A percentile compares a stretch with the other conserved stretches of the same genome.
These are phyloP conservation scores for Chloromyia formosa DNA, from an alignment of 2,888 invertebrate genomes.

Conservation along the genomic window DNA sequence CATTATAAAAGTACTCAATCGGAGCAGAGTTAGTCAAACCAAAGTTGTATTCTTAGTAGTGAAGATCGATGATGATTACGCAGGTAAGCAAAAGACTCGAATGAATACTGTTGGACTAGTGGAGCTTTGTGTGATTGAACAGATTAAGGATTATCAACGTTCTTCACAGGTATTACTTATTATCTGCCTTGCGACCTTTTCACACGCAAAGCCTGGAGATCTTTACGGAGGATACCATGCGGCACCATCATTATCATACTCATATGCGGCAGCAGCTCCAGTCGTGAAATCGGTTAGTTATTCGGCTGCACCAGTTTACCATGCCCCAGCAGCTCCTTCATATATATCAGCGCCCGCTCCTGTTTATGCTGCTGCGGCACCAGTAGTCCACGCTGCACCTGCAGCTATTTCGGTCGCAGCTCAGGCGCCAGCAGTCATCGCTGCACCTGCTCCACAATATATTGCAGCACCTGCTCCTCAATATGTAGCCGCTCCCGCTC, in stretches of 20 bases:
- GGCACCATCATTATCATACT: slow-evolving; percentile 37
- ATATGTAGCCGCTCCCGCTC: slow-evolving; percentile 47
- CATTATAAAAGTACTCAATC: slow-evolving; percentile 62
- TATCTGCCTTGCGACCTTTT: slow-evolving; percentile 56
- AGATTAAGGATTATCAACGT: background rate
- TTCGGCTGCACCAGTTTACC: slow-evolving; percentile 14
- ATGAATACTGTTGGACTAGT: background rate
- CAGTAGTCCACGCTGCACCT: slow-evolving; percentile 33
- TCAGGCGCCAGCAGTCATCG: background rate
- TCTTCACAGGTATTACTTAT: slow-evolving; percentile 56
- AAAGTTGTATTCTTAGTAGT: slow-evolving; percentile 61
- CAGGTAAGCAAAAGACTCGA: slow-evolving; percentile 56
- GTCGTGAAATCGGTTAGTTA: slow-evolving; percentile 40
- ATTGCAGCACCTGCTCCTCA: slow-evolving; percentile 45
- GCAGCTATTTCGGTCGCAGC: no score
- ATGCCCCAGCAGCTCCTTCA: slow-evolving; percentile 45
- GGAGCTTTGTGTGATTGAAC: background rate
- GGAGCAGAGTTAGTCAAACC: slow-evolving; percentile 61
- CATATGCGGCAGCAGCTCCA: slow-evolving; percentile 39
- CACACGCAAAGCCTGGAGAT: slow-evolving; percentile 56
- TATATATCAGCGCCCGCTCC: slow-evolving; percentile 6
- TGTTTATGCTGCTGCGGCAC: slow-evolving; percentile 39
- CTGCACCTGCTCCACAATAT: slow-evolving; percentile 13
- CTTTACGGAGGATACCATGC: slow-evolving; percentile 25
- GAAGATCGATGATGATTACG: slow-evolving; percentile 60